These are phyloP conservation scores for Pseudomyrmex sp. DNA, from an alignment of 1,140 invertebrate genomes.

Conservation along the genomic window DNA sequence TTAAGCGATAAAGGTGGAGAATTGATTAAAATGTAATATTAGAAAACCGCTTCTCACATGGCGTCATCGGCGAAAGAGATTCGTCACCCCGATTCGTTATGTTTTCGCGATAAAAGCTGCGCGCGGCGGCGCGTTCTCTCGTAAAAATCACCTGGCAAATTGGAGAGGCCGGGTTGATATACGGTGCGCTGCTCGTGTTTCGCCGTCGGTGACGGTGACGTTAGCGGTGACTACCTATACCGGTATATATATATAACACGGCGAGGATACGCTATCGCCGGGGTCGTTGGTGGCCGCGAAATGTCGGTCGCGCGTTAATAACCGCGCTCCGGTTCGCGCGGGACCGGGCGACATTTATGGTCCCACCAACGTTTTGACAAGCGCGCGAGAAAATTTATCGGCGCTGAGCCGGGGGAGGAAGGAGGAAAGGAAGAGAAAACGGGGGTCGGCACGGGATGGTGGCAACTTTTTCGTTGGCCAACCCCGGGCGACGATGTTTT, in stretches of 20 bases:
- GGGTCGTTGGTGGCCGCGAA: constrained; percentile 45
- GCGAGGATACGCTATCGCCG: constrained; percentile 33
- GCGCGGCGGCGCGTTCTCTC: constrained; percentile 24
- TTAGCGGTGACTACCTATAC: constrained; percentile 8
- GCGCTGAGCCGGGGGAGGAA: not conserved
- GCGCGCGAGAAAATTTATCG: constrained; percentile 76
- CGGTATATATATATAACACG: not conserved
- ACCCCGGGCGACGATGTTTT: constrained; percentile 69
- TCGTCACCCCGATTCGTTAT: constrained; percentile 14
- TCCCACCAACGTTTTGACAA: constrained; percentile 75
- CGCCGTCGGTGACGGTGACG: constrained; percentile 34
- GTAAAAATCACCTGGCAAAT: constrained; percentile 75
- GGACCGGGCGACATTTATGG: constrained; percentile 63
- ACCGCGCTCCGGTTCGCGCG: constrained; percentile 47
- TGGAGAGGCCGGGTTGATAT: constrained; percentile 70
- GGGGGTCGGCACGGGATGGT: constrained; percentile 50
- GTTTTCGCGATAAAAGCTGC: constrained; percentile 25
- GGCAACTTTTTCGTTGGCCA: constrained; percentile 57
- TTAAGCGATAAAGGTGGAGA: too few relatives aligned
- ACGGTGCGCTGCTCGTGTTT: constrained; percentile 58
- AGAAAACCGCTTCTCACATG: not conserved
- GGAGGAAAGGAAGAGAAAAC: constrained; percentile 23
- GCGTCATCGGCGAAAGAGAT: constrained; percentile 4
- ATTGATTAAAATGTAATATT: not conserved
- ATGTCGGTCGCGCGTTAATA: constrained; percentile 61